These are phyloP conservation scores for Lasioglossum baleicum DNA, from an alignment of 1,140 invertebrate species.

Conservation along the genomic window DNA sequence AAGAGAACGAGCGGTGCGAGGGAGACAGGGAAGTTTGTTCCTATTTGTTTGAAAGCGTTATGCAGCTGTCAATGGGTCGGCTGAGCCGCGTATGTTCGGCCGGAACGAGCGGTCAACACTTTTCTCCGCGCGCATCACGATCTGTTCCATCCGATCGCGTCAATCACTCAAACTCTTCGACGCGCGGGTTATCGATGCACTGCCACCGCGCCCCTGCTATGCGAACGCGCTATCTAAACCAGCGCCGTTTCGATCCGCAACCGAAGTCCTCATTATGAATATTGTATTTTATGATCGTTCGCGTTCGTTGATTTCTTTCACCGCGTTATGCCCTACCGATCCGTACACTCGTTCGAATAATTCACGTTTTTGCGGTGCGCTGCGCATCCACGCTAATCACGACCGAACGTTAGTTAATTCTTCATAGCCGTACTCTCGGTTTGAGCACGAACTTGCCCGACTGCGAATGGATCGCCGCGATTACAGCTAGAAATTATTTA, in stretches of 20 bases:
- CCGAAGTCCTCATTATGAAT: conserved; percentile 67
- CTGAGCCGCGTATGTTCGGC: conserved; percentile 55
- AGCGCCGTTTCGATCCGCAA: conserved; percentile 33
- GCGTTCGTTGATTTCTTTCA: conserved; percentile 11
- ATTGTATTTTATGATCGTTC: conserved; percentile 68
- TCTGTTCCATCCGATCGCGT: conserved; percentile 68
- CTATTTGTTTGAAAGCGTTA: conserved; percentile 69
- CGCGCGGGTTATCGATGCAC: conserved; percentile 62
- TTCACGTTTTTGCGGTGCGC: not conserved
- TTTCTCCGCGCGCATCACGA: conserved; percentile 65
- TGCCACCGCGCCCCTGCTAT: conserved; percentile 19
- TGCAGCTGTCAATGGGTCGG: conserved; percentile 66
- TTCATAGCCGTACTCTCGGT: not conserved
- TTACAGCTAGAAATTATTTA: not conserved
- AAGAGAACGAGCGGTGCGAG: conserved; percentile 31
- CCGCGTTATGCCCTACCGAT: too few species aligned
- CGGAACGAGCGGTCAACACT: conserved; percentile 67
- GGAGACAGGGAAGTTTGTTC: conserved; percentile 61
- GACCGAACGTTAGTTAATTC: not conserved
- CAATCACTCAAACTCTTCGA: conserved; percentile 72
- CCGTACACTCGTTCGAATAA: not conserved
- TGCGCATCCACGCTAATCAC: not conserved
- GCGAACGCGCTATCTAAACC: conserved; percentile 28
- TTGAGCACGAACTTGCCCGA: not conserved
- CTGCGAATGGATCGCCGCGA: not conserved